phyloP scores from a whole-genome alignment of 23 tunicate genomes.

The Styela clava region DNA sequence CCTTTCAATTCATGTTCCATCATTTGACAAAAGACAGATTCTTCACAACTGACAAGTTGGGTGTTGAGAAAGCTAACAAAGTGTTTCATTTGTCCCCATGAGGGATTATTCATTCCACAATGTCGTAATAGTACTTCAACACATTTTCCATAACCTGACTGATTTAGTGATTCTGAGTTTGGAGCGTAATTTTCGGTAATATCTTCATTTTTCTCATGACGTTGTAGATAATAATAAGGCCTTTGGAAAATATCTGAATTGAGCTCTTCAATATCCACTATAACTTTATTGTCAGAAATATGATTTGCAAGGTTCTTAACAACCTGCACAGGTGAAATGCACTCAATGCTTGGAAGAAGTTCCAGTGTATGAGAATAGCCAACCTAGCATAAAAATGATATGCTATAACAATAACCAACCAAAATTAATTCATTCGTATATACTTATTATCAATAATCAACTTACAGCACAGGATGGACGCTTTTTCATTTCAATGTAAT shows the following conservation, averaged over 20 bases:
- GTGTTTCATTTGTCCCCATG: conserved; percentile 65
- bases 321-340: conserved; percentile 16
- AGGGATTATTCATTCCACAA: conserved; percentile 52
- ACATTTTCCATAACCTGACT: conserved; percentile 8
- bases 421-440: no score
- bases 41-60: conserved; percentile 56
- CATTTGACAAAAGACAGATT: conserved; percentile 33
- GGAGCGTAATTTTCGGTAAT: conserved; percentile 18
- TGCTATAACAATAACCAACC: no score
- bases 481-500: conserved; percentile 42
- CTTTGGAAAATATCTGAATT: conserved; percentile 46
- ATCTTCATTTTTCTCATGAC: conserved; percentile 27
- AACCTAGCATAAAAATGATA: neutral
- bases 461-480: neutral
- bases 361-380: neutral
- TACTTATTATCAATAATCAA: no score
- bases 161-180: neutral
- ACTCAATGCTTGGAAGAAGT: neutral
- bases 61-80: conserved; percentile 51
- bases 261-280: conserved; percentile 37
- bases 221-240: conserved; percentile 50
- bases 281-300: neutral
- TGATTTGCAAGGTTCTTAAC: neutral
- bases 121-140: conserved; percentile 32
- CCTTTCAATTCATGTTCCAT: conserved; percentile 18